Evolutionary conservation across 2,797 vertebrate genomes (phyloP).

Genomic region (Enteromius paludinosus): DNA sequence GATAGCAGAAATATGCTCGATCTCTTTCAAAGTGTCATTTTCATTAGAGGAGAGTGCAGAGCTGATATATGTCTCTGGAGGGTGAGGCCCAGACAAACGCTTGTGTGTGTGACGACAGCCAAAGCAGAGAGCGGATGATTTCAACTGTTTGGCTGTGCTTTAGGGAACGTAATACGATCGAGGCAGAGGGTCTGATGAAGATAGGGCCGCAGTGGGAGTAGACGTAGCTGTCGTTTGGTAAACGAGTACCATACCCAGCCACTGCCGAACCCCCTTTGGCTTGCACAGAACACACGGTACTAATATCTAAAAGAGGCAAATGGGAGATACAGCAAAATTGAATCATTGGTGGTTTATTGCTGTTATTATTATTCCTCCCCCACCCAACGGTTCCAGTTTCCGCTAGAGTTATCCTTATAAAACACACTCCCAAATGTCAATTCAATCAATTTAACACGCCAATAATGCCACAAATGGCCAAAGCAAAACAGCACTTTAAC

Average conservation of each 20-base stretch:
- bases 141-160: conserved; percentile 27
- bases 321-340: conserved; percentile 3
- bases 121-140: conserved; percentile 13
- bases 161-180: conserved; percentile 25
- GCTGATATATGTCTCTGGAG: conserved; percentile 44
- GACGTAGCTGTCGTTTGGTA: not conserved
- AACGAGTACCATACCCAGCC: conserved; percentile 16
- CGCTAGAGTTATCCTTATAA: conserved; percentile 27
- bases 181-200: conserved; percentile 27
- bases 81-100: conserved; percentile 31
- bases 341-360: conserved; percentile 4
- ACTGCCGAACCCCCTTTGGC: not conserved
- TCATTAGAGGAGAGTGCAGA: conserved; percentile 40
- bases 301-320: conserved; percentile 14
- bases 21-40: conserved; percentile 47
- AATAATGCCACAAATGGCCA: conserved; percentile 40
- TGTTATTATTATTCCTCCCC: conserved; percentile 10
- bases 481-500: conserved; percentile 52
- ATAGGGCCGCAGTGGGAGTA: conserved; percentile 9
- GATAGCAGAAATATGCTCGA: conserved; percentile 54
- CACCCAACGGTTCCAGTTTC: not conserved
- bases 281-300: not conserved
- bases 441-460: conserved; percentile 51
- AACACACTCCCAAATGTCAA: conserved; percentile 44
- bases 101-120: conserved; percentile 12